phyloP scores from a whole-genome alignment of 2,113 vertebrate species.

The Cephalophus harveyi region DNA sequence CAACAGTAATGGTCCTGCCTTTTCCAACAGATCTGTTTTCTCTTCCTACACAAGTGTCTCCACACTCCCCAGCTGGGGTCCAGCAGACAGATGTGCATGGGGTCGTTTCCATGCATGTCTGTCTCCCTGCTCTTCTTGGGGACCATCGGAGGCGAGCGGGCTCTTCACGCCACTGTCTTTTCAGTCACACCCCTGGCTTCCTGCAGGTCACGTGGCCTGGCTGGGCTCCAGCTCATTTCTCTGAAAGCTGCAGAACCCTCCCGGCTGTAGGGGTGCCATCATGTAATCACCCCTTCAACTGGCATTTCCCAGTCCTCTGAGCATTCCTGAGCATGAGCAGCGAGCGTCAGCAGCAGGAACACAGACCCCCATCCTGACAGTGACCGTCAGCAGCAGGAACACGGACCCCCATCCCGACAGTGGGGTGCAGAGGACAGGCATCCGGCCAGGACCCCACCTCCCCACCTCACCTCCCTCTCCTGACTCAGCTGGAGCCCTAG shows the following conservation, averaged over 20 bases:
- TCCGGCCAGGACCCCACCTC: background rate
- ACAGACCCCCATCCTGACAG: no score
- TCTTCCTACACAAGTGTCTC: background rate
- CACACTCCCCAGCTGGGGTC: background rate
- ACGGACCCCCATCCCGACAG: no score
- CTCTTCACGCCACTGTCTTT: background rate
- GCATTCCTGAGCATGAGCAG: accelerated
- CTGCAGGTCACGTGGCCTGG: background rate
- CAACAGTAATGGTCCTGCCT: accelerated
- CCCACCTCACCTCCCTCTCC: background rate
- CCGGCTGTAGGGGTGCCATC: background rate
- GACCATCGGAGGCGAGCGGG: accelerated
- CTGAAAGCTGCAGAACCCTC: background rate
- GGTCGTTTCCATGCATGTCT: accelerated
- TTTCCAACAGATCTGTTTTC: background rate
- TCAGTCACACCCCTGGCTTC: background rate
- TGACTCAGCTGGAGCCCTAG: background rate
- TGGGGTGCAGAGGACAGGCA: background rate
- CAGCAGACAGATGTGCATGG: accelerated
- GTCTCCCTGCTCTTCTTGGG: no score
- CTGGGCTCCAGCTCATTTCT: background rate
- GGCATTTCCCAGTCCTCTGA: background rate
- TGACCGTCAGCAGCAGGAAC: background rate
- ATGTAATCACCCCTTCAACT: accelerated
- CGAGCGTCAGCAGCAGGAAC: accelerated